Percentiles rank a stretch among this genome's conserved stretches.
These are phyloP conservation scores for Napeogenes sylphis DNA, from an alignment of 2,888 invertebrate genomes.

Conservation along the genomic window DNA sequence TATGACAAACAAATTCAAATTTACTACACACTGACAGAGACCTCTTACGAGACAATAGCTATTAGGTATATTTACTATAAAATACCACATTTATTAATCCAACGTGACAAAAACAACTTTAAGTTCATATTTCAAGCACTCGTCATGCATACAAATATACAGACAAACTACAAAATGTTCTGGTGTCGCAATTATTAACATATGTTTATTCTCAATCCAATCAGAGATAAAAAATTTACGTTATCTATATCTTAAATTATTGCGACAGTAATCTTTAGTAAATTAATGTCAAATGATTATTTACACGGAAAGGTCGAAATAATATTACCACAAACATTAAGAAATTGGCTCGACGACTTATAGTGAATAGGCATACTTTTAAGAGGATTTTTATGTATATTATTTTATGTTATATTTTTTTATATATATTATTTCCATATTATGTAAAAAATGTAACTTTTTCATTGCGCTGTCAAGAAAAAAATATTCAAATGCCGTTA, in stretches of 20 bases:
- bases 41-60: not conserved
- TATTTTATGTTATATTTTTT: no score
- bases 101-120: not conserved
- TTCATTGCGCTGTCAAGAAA: no score
- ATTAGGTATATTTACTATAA: not conserved
- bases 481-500: no score
- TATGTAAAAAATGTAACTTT: no score
- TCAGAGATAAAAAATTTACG: not conserved
- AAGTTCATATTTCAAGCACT: not conserved
- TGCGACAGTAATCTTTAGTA: slow-evolving; percentile 23
- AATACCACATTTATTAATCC: not conserved
- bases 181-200: slow-evolving; percentile 36
- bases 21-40: no score
- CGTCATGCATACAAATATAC: slow-evolving; percentile 49
- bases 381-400: no score
- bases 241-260: slow-evolving; percentile 26
- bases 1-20: no score
- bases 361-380: no score
- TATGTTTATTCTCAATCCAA: not conserved
- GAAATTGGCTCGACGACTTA: slow-evolving; percentile 16
- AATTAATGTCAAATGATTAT: slow-evolving; percentile 30
- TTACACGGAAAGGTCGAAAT: slow-evolving; percentile 28
- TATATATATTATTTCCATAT: no score
- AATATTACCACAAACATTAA: slow-evolving; percentile 21
- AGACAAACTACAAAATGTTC: slow-evolving; percentile 16